Evolutionary conservation across 30 jellyfish, hydroid and myxozoan species (phyloP), one percentile per base, ranked within the genome.

Genomic region (Nemopilema nomurai): DNA sequence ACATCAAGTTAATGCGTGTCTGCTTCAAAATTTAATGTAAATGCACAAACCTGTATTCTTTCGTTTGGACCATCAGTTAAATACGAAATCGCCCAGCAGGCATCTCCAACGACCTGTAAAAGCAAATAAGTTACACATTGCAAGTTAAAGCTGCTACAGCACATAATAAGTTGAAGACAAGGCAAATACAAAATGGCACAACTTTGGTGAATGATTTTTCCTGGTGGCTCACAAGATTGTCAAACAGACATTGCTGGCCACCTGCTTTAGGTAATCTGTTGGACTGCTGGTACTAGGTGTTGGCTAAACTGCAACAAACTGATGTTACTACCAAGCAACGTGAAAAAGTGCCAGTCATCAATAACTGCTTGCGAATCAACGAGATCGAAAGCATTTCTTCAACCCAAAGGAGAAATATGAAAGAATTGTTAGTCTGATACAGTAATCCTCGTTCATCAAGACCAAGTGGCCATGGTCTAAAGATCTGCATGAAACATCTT

Each of bases 41-140:
- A 64, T 29, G 71, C 74, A 65, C 84, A 51, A 16, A 94, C 95
- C 79, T 82, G 90, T 30, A 94, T 94, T 52, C 94, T 85, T 28
- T 94, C 99, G 53, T 94, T 94, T 29, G 99, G 89, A 33, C 99
- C 99, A 69, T 94, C 99, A 32, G 99, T 94, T 71, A 94, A 78
- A 89, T 94, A 94, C 6, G 99, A 94, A 19, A 94, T 69, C 8
- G 99, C 99, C 99, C 99, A 94, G 67, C 99, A 94, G 22, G 99
- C 99, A 89, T 94, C 99, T 29, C 97, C 97, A 32, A 94, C 96
- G 23, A 93, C 96, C 96, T 88, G 52, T 25, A 57, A 26, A 29
- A 3, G 13, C 57, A 41, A 3, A 41, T 3, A 3, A 41, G 57
- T 41, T 41, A n/a, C n/a, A n/a, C n/a, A n/a, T n/a, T n/a, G n/a